Base-by-base conservation (phyloP, 2,797 vertebrate species). In the Furcifer pardalis region DNA sequence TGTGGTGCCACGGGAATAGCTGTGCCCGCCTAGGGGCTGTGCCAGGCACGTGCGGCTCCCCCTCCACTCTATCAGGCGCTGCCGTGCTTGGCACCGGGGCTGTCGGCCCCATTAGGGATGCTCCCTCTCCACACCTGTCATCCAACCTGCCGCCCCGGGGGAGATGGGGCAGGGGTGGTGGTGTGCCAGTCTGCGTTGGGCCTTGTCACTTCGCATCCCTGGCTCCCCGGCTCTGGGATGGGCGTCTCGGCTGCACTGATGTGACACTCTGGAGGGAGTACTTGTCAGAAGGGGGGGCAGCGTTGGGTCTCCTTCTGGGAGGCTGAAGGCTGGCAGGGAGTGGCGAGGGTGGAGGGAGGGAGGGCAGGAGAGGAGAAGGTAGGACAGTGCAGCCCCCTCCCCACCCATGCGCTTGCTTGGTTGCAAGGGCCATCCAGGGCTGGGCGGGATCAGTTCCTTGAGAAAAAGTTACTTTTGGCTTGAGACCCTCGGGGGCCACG, bases 111-210 rank as follows among this genome's bases (percentile, higher is more conserved):
- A 10, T 52, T 32, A 1, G 60, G 9, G 19, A 2, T 21, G 5
- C 49, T 12, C 46, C 6, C 25, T 27, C 40, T 40, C 52, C 35
- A 17, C 79, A 77, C 35, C 84, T 82, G 79, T 10, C 40, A 4
- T 3, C 65, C 89, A 17, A 84, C 87, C 25, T 82, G 75, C 66
- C 69, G 63, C 84, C 80, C 42, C 13, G 59, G 56, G 65, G 25
- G 52, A 77, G 35, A 63, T 30, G 23, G n/a, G 78, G 35, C 7
- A 7, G 2, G 1, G 46, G 65, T 42, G 23, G 2, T 0, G 46
- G 65, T 42, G 23, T 85, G 84, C 77, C 77, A 79, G 77, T 25
- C 35, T 12, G 49, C 84, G 56, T 81, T 37, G 52, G 72, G 25
- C 8, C 62, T 79, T 40, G 65, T 77, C 42, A 1, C 84, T 82